These are phyloP conservation scores for Apotomis capreana DNA, from an alignment of 2,888 invertebrate species.

Conservation along the genomic window DNA sequence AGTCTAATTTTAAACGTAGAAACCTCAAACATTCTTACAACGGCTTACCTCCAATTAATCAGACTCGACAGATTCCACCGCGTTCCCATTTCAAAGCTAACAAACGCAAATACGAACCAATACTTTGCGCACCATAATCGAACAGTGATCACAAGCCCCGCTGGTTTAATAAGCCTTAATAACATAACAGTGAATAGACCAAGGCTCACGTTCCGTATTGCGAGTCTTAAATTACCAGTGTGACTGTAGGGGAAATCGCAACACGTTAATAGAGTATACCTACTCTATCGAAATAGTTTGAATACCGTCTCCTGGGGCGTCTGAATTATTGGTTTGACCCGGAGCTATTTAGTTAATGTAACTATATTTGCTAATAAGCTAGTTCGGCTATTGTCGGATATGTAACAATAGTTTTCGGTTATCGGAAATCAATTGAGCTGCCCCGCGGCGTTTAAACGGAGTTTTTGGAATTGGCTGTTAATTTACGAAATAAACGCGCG, in stretches of 20 bases:
- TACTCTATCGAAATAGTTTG: conserved; percentile 59
- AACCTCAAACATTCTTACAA: conserved; percentile 7
- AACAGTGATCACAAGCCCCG: conserved; percentile 56
- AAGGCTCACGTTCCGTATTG: conserved; percentile 58
- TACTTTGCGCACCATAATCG: conserved; percentile 52
- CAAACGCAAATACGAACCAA: conserved; percentile 44
- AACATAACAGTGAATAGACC: conserved; percentile 59
- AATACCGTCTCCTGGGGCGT: conserved; percentile 66
- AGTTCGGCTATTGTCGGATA: conserved; percentile 67
- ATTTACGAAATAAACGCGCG: conserved; percentile 6
- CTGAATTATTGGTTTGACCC: conserved; percentile 78
- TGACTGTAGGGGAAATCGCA: conserved; percentile 60
- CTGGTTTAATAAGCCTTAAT: conserved; percentile 56
- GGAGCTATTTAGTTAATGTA: conserved; percentile 71
- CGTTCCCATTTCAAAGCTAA: conserved; percentile 30
- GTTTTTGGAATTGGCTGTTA: conserved; percentile 21
- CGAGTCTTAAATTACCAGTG: conserved; percentile 63
- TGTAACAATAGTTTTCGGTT: conserved; percentile 56
- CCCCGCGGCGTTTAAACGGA: conserved; percentile 45
- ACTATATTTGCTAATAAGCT: conserved; percentile 77
- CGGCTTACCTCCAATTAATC: conserved; percentile 16
- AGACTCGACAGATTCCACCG: background rate
- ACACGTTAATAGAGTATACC: conserved; percentile 65
- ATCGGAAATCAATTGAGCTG: conserved; percentile 59
- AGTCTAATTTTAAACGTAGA: background rate